Evolutionary conservation across 1,140 invertebrate genomes (phyloP).

Genomic region (Zaprionus ghesquierei): DNA sequence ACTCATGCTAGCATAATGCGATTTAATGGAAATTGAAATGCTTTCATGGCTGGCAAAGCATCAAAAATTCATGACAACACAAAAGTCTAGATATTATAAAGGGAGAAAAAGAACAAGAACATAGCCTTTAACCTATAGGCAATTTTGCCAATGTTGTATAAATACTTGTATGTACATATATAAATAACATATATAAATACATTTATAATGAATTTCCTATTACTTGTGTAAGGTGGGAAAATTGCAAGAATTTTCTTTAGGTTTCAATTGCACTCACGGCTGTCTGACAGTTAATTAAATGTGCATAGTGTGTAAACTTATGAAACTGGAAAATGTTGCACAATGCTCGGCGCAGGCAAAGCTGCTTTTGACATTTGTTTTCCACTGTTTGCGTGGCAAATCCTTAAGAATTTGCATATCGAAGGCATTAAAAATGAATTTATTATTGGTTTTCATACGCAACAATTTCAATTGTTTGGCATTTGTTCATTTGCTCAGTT

Average conservation of each 20-base stretch:
- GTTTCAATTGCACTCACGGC: not conserved
- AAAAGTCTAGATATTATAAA: not conserved
- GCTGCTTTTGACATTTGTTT: slow-evolving; percentile 18
- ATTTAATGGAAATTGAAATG: slow-evolving; percentile 46
- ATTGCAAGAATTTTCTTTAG: not conserved
- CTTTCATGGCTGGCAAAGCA: slow-evolving; percentile 1
- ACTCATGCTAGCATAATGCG: slow-evolving; percentile 8
- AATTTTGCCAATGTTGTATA: not conserved
- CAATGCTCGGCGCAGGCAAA: not conserved
- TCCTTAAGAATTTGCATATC: slow-evolving; percentile 8
- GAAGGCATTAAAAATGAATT: slow-evolving; percentile 35
- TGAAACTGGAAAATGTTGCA: not conserved
- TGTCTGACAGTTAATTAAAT: slow-evolving; percentile 1
- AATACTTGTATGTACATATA: too few species aligned
- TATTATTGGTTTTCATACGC: slow-evolving; percentile 19
- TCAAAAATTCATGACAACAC: not conserved
- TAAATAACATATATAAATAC: not conserved
- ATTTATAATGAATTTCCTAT: not conserved
- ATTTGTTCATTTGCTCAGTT: slow-evolving; percentile 15
- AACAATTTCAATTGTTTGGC: slow-evolving; percentile 7
- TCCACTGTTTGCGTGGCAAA: slow-evolving; percentile 2
- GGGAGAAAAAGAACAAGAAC: not conserved
- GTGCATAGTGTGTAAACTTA: not conserved
- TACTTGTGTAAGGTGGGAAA: not conserved
- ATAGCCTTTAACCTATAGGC: too few species aligned